phyloP scores from a whole-genome alignment of 2,113 vertebrate genomes.

The Panthera tigris region DNA sequence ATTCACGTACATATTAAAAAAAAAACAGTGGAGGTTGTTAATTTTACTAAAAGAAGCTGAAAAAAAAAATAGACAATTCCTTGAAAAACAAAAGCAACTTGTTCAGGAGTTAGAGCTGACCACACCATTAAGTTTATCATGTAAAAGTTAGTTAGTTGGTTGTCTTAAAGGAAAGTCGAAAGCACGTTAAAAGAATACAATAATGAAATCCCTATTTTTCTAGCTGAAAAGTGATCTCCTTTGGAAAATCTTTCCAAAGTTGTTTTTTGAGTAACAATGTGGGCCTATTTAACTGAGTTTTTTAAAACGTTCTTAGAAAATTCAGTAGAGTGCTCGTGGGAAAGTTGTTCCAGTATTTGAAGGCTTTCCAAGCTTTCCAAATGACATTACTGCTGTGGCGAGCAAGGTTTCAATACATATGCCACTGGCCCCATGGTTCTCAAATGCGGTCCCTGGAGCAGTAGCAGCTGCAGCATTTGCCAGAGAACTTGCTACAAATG shows the following conservation, averaged over 20 bases:
- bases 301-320: not conserved
- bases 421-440: not conserved
- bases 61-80: not conserved
- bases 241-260: conserved; percentile 3
- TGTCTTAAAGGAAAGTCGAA: not conserved
- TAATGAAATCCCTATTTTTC: conserved; percentile 18
- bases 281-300: not conserved
- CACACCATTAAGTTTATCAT: not conserved
- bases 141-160: not conserved
- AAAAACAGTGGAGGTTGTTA: not conserved
- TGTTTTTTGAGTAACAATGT: conserved; percentile 3
- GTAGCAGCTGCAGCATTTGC: not conserved
- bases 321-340: not conserved
- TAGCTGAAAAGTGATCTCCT: not conserved
- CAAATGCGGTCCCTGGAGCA: not conserved
- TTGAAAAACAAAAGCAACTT: not conserved
- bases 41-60: conserved; percentile 1
- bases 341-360: not conserved
- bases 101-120: not conserved
- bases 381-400: not conserved
- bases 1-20: not conserved
- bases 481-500: not conserved
- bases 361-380: not conserved
- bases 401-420: not conserved
- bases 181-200: not conserved